Evolutionary conservation across 2,797 vertebrate species (phyloP).

Genomic region (Helarctos malayanus): DNA sequence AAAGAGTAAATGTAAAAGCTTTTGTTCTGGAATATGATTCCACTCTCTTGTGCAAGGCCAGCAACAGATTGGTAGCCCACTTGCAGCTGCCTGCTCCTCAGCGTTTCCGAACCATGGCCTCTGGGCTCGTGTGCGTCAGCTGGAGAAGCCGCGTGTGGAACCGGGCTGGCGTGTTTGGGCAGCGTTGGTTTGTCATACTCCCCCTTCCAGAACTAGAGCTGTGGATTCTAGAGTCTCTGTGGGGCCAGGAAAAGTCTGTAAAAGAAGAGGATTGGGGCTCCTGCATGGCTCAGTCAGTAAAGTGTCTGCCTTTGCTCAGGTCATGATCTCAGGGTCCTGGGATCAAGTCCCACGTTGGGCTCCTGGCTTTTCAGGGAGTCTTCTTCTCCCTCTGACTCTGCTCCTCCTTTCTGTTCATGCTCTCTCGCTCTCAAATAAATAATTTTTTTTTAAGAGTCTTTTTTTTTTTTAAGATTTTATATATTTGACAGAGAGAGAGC

Average conservation of each 20-base stretch:
- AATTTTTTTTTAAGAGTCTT: no score
- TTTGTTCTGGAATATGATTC: background rate
- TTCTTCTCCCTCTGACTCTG: no score
- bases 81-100: accelerated
- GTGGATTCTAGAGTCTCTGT: background rate
- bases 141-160: background rate
- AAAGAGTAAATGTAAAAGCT: no score
- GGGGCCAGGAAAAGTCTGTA: background rate
- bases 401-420: no score
- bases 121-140: background rate
- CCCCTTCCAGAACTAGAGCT: background rate
- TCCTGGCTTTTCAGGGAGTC: accelerated
- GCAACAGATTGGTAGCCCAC: no score
- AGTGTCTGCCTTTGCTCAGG: accelerated
- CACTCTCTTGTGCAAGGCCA: background rate
- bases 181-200: background rate
- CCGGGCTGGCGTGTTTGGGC: background rate
- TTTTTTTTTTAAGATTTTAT: no score
- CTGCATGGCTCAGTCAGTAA: background rate
- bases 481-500: no score
- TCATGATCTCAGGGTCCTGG: background rate
- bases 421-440: no score
- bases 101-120: no score
- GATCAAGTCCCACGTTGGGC: background rate
- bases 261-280: background rate